Percentiles rank a stretch among this genome's conserved stretches.
Evolutionary conservation across 2,113 vertebrate species (phyloP).

Genomic region (Capricornis sumatraensis): DNA sequence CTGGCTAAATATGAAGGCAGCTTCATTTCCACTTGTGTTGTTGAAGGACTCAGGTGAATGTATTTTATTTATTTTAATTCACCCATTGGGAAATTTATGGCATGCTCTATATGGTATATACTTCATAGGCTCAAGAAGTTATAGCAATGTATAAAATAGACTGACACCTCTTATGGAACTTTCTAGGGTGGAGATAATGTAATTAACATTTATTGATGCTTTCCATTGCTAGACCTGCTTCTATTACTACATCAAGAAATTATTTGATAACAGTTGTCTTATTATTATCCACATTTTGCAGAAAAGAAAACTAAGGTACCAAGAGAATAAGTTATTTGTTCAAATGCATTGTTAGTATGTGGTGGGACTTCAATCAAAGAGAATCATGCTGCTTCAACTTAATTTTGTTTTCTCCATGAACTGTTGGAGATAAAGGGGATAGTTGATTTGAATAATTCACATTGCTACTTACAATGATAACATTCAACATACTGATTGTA

Average conservation of each 20-base stretch:
- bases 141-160: neutral
- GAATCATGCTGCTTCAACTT: neutral
- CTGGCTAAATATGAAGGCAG: neutral
- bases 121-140: neutral
- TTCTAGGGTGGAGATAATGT: neutral
- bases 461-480: neutral
- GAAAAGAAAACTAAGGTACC: neutral
- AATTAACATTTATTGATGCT: neutral
- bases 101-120: neutral
- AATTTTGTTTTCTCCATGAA: neutral
- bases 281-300: neutral
- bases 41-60: neutral
- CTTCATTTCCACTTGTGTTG: neutral
- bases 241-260: neutral
- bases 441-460: constrained; percentile 15
- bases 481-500: neutral
- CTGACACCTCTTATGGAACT: neutral
- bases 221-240: neutral
- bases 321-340: neutral
- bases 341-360: neutral
- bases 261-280: neutral
- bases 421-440: neutral
- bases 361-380: neutral
- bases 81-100: neutral
- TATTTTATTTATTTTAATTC: neutral